Evolutionary conservation across 2,888 invertebrate species (phyloP).

Genomic region (Philhelius pedissequus): DNA sequence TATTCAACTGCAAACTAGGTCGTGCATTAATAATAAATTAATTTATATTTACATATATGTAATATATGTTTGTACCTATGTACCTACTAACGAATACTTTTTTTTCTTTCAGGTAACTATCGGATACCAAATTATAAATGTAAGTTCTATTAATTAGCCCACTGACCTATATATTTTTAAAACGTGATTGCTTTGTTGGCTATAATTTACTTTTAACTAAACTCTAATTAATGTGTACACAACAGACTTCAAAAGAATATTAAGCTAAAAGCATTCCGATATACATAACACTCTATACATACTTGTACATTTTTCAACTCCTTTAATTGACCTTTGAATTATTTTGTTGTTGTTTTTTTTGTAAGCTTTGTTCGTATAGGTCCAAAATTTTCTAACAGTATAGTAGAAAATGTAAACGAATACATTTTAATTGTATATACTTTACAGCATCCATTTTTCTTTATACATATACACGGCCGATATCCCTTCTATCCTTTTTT

Average conservation of each 20-base stretch:
- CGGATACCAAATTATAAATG: slow-evolving; percentile 1
- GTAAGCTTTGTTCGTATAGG: not conserved
- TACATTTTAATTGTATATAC: not conserved
- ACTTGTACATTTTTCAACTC: not conserved
- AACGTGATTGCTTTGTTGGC: not conserved
- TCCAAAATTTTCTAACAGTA: not conserved
- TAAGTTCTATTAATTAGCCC: slow-evolving; percentile 3
- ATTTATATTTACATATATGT: too few relatives aligned
- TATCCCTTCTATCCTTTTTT: not conserved
- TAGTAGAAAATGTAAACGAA: not conserved
- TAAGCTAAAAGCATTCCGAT: not conserved
- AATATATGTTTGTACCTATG: too few relatives aligned
- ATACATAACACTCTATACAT: not conserved
- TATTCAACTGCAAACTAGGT: too few relatives aligned
- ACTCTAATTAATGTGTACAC: not conserved
- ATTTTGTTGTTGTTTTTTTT: not conserved
- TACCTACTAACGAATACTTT: not conserved
- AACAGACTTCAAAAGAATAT: not conserved
- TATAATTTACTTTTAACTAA: not conserved
- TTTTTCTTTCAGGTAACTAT: not conserved
- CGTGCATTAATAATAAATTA: too few relatives aligned
- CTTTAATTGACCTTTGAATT: not conserved
- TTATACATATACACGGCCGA: not conserved
- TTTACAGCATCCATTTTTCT: not conserved
- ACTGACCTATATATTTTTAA: slow-evolving; percentile 4